Conservation (phyloP, 2,113 vertebrate species). For the Serinus canaria region DNA sequence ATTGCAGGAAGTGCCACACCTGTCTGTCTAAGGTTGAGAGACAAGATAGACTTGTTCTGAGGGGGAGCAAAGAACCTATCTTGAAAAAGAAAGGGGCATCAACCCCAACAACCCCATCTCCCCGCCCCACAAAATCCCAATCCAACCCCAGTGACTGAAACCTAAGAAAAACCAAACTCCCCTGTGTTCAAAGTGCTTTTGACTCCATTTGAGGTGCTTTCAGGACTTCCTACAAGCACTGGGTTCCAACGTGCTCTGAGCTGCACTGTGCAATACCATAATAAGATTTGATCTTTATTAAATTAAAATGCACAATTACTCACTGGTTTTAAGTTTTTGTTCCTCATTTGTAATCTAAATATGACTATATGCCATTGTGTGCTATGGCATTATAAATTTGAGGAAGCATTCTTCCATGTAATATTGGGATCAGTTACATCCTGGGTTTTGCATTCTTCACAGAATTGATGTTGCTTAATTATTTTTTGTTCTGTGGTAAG, state of each 20-base stretch:
- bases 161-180: background rate
- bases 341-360: background rate
- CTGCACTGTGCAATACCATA: background rate
- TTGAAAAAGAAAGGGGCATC: background rate
- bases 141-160: background rate
- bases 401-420: background rate
- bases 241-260: background rate
- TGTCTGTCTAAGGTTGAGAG: background rate
- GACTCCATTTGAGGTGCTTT: background rate
- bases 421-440: background rate
- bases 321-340: background rate
- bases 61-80: background rate
- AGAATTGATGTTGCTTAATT: background rate
- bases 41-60: slow-evolving; percentile 31
- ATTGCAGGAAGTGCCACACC: slow-evolving; percentile 22
- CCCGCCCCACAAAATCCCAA: rapidly evolving
- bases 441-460: background rate
- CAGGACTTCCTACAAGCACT: background rate
- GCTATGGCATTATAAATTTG: background rate
- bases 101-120: background rate
- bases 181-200: background rate
- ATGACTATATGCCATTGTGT: background rate
- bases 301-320: background rate
- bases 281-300: background rate
- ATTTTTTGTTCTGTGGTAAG: background rate